Percentiles rank a stretch among this genome's conserved stretches.
Conservation (phyloP, 2,113 vertebrate species). For the Camelus bactrianus region DNA sequence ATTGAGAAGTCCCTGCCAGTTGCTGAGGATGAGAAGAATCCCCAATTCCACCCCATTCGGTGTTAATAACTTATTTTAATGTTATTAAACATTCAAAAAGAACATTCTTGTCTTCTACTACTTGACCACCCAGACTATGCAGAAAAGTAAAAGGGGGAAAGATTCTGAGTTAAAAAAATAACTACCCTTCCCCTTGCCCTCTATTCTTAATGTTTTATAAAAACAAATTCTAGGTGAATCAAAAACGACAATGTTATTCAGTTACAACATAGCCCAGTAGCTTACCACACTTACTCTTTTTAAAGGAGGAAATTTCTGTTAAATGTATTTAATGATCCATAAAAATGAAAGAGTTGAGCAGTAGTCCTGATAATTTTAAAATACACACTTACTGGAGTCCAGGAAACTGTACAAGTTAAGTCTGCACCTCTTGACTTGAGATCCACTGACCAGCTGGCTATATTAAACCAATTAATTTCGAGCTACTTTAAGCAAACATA, state of each 20-base stretch:
- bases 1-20: background rate
- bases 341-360: constrained; percentile 49
- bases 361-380: background rate
- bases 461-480: constrained; percentile 25
- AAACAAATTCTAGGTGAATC: background rate
- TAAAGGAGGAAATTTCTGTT: constrained; percentile 36
- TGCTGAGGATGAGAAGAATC: background rate
- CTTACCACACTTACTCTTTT: background rate
- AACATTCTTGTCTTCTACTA: background rate
- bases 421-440: constrained; percentile 43
- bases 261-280: background rate
- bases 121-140: background rate
- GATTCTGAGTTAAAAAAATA: constrained; percentile 30
- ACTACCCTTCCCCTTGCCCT: accelerated
- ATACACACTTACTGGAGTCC: background rate
- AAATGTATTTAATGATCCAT: background rate
- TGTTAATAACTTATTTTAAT: background rate
- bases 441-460: background rate
- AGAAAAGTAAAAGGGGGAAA: background rate
- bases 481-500: constrained; percentile 22
- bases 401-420: constrained; percentile 52
- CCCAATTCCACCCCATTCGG: background rate
- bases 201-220: background rate
- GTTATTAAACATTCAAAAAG: background rate
- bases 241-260: constrained; percentile 24